A percentile compares a stretch with the other conserved stretches of the same genome.
Conservation (phyloP, 2,888 invertebrate species). For the Linnaemya tessellans region DNA sequence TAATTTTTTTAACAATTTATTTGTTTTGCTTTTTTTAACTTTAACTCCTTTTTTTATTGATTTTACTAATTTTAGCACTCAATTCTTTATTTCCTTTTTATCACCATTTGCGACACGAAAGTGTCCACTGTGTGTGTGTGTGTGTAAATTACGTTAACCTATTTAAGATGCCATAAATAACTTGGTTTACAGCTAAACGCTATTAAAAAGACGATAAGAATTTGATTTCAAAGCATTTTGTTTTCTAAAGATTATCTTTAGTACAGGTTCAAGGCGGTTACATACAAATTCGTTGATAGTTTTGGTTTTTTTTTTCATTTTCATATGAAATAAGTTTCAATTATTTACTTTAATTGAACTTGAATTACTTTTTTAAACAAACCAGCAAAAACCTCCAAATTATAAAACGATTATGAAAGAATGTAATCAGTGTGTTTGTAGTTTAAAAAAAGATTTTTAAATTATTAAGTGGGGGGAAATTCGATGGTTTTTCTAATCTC, state of each 20-base stretch:
- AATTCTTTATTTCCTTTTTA: too few species aligned
- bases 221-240: not conserved
- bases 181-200: slow-evolving; percentile 9
- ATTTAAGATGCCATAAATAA: slow-evolving; percentile 17
- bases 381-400: not conserved
- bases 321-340: slow-evolving; percentile 11
- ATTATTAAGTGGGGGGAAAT: not conserved
- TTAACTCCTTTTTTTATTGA: not conserved
- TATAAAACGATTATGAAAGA: slow-evolving; percentile 23
- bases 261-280: slow-evolving; percentile 29
- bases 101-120: too few species aligned
- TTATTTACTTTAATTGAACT: slow-evolving; percentile 51
- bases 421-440: slow-evolving; percentile 39
- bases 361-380: slow-evolving; percentile 35
- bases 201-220: slow-evolving; percentile 15
- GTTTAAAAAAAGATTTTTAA: slow-evolving; percentile 15
- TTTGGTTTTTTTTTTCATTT: not conserved
- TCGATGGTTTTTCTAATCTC: not conserved
- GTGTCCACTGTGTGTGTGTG: not conserved
- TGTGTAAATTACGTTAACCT: not conserved
- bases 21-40: too few species aligned
- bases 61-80: too few species aligned
- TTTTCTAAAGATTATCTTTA: not conserved
- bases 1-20: too few species aligned
- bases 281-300: slow-evolving; percentile 2